These are phyloP conservation scores for Volucella inanis DNA, from an alignment of 2,888 invertebrate species.

Conservation along the genomic window DNA sequence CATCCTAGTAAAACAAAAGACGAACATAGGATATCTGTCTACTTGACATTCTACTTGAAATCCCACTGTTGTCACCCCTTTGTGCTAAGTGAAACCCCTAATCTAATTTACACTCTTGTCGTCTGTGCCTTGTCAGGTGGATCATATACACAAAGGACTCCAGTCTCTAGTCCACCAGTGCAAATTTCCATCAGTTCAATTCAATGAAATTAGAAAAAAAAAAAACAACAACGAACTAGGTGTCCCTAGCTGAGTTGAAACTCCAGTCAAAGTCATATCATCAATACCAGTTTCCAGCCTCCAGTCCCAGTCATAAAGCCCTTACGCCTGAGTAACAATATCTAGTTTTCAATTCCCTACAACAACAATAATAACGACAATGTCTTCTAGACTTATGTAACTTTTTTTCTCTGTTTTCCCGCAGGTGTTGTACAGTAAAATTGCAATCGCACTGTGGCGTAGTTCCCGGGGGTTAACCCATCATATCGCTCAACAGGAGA, in stretches of 20 bases:
- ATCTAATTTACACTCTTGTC: constrained; percentile 50
- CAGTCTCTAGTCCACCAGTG: constrained; percentile 12
- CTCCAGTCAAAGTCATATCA: background rate
- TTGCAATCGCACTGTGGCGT: constrained; percentile 93
- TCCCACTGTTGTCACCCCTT: constrained; percentile 1
- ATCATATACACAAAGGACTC: constrained; percentile 3
- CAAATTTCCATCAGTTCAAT: constrained; percentile 36
- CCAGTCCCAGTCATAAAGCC: too few species aligned
- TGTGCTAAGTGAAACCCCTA: constrained; percentile 29
- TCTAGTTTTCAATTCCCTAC: constrained; percentile 41
- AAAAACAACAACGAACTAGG: background rate
- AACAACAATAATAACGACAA: background rate
- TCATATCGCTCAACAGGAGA: constrained; percentile 82
- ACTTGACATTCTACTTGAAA: background rate
- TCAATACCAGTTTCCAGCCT: too few species aligned
- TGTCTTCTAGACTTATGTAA: constrained; percentile 5
- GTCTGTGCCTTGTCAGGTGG: background rate
- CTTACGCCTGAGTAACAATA: background rate
- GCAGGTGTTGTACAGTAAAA: constrained; percentile 91
- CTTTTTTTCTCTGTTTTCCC: background rate
- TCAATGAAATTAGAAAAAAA: constrained; percentile 3
- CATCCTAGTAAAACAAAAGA: background rate
- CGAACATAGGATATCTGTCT: too few species aligned
- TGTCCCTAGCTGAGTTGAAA: background rate
- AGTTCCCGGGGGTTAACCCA: constrained; percentile 87